Conservation (phyloP, 37 sponge, comb jelly and placozoan genomes). For the Hormiphora californensis region DNA sequence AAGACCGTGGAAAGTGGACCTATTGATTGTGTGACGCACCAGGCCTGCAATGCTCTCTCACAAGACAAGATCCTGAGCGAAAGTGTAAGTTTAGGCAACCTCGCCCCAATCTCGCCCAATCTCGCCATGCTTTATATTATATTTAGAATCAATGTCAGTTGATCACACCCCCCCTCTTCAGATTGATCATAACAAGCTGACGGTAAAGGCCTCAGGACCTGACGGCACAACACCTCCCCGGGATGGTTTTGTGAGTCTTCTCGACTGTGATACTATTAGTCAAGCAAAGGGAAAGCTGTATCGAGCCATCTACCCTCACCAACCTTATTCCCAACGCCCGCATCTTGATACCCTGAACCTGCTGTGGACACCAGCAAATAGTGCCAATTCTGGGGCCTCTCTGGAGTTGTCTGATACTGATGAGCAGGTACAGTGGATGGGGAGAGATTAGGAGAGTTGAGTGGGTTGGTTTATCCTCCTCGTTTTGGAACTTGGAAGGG, state of each 20-base stretch:
- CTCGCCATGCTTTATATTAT: neutral
- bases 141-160: neutral
- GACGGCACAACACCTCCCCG: slow-evolving; percentile 8
- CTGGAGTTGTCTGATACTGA: neutral
- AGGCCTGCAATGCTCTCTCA: slow-evolving; percentile 9
- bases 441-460: too few relatives aligned
- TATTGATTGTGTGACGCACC: slow-evolving; percentile 45
- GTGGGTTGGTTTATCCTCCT: too few relatives aligned
- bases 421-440: neutral
- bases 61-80: slow-evolving; percentile 39
- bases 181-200: neutral
- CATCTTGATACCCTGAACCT: neutral
- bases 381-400: neutral
- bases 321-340: slow-evolving; percentile 8
- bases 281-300: slow-evolving; percentile 20
- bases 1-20: slow-evolving; percentile 30
- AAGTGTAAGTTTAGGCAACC: neutral
- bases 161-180: neutral
- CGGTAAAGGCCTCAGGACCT: neutral
- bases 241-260: neutral
- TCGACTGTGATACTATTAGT: slow-evolving; percentile 19
- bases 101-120: neutral
- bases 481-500: too few relatives aligned
- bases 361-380: neutral
- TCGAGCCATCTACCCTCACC: slow-evolving; percentile 17